Conservation (phyloP, 2,888 invertebrate genomes). For the Acanthococcus lagerstroemiae region DNA sequence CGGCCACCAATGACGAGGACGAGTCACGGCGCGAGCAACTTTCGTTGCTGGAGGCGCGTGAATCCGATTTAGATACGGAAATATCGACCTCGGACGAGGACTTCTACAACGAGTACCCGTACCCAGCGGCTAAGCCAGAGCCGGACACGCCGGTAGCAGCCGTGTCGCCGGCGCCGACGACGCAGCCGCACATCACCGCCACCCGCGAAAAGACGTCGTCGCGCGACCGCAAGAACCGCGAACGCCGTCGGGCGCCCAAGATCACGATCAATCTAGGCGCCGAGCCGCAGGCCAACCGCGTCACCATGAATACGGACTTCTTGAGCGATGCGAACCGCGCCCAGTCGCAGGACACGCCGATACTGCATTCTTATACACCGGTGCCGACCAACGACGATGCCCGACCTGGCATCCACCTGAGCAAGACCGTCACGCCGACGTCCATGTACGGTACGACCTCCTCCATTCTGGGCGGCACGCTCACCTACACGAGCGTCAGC, state of each 20-base stretch:
- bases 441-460: too few species aligned
- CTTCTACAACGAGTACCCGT: conserved; percentile 75
- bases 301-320: too few species aligned
- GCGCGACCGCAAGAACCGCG: background rate
- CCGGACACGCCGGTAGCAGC: conserved; percentile 36
- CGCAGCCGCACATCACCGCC: background rate
- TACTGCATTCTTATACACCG: background rate
- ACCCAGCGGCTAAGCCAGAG: conserved; percentile 57
- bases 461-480: background rate
- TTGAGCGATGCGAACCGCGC: background rate
- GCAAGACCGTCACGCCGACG: background rate
- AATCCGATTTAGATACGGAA: conserved; percentile 75
- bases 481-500: conserved; percentile 44
- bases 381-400: background rate
- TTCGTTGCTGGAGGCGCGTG: conserved; percentile 40
- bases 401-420: background rate
- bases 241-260: background rate
- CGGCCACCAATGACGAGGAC: conserved; percentile 33
- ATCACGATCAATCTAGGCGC: background rate
- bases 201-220: background rate
- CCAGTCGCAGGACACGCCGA: background rate
- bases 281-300: background rate
- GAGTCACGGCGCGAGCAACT: conserved; percentile 44
- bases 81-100: conserved; percentile 81
- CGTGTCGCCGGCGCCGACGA: background rate